These are phyloP conservation scores for Zaprionus vittiger DNA, from an alignment of 1,140 invertebrate genomes.

Conservation along the genomic window DNA sequence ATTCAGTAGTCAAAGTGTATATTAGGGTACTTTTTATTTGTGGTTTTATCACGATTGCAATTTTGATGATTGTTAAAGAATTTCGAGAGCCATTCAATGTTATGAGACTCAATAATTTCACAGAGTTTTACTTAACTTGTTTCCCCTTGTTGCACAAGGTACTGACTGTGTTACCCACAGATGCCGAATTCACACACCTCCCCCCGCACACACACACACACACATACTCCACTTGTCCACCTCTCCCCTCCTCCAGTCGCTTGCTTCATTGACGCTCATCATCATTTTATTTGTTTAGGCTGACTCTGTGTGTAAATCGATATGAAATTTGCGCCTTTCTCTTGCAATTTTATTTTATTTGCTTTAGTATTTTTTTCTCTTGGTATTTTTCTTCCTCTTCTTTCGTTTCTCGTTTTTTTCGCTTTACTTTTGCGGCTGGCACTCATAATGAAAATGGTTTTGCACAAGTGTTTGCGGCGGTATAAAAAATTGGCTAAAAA, in stretches of 20 bases:
- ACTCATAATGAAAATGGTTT: slow-evolving; percentile 80
- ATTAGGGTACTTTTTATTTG: not conserved
- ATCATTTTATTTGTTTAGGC: slow-evolving; percentile 81
- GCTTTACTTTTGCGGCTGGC: slow-evolving; percentile 48
- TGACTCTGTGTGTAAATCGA: slow-evolving; percentile 56
- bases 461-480: slow-evolving; percentile 62
- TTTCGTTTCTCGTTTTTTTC: slow-evolving; percentile 5
- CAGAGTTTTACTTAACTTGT: not conserved
- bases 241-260: slow-evolving; percentile 49
- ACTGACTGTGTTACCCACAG: too few species aligned
- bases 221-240: not conserved
- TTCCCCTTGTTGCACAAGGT: too few species aligned
- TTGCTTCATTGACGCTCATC: slow-evolving; percentile 78
- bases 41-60: not conserved
- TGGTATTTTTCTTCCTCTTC: slow-evolving; percentile 4
- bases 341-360: slow-evolving; percentile 56
- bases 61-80: not conserved
- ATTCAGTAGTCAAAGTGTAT: slow-evolving; percentile 12
- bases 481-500: slow-evolving; percentile 57
- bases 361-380: slow-evolving; percentile 38
- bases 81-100: not conserved
- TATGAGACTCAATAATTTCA: not conserved
- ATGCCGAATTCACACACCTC: slow-evolving; percentile 5
- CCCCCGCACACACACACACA: not conserved
- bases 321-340: slow-evolving; percentile 59